Evolutionary conservation across 2,888 invertebrate species (phyloP).

Genomic region (Schrankia costaestrigalis): DNA sequence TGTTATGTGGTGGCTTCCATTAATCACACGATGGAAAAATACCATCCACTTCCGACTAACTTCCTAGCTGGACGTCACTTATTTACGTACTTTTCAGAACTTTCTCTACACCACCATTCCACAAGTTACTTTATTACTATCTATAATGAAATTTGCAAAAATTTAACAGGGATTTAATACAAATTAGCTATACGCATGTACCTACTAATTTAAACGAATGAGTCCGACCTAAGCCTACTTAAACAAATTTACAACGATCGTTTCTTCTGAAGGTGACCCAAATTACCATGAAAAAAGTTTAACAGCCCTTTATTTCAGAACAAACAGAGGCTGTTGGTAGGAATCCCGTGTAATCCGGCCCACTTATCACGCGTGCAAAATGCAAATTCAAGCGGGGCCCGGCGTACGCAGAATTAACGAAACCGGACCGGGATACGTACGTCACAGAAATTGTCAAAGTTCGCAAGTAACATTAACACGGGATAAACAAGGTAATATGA

Average conservation of each 20-base stretch:
- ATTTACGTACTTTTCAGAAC: slow-evolving; percentile 23
- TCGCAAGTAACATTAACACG: slow-evolving; percentile 58
- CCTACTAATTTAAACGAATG: slow-evolving; percentile 65
- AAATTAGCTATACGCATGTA: slow-evolving; percentile 45
- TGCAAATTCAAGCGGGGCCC: slow-evolving; percentile 71
- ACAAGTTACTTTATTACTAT: slow-evolving; percentile 10
- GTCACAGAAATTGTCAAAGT: slow-evolving; percentile 75
- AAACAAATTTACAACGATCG: slow-evolving; percentile 75
- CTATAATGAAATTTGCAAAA: slow-evolving; percentile 14
- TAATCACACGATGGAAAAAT: slow-evolving; percentile 72
- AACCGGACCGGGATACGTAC: slow-evolving; percentile 53
- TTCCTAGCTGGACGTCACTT: slow-evolving; percentile 45
- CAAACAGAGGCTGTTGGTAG: slow-evolving; percentile 77
- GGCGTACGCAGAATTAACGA: slow-evolving; percentile 73
- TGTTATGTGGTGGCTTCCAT: slow-evolving; percentile 67
- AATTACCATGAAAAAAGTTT: slow-evolving; percentile 79
- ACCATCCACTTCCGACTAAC: slow-evolving; percentile 48
- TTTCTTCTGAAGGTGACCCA: slow-evolving; percentile 77
- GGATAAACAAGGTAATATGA: slow-evolving; percentile 62
- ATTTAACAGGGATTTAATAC: slow-evolving; percentile 23
- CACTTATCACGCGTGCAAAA: slow-evolving; percentile 81
- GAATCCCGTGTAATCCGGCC: slow-evolving; percentile 77
- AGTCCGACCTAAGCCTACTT: slow-evolving; percentile 69
- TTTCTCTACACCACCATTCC: slow-evolving; percentile 19
- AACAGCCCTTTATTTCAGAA: slow-evolving; percentile 79